These are phyloP conservation scores for Ciona savignyi DNA, from an alignment of 23 tunicate genomes.

Conservation along the genomic window DNA sequence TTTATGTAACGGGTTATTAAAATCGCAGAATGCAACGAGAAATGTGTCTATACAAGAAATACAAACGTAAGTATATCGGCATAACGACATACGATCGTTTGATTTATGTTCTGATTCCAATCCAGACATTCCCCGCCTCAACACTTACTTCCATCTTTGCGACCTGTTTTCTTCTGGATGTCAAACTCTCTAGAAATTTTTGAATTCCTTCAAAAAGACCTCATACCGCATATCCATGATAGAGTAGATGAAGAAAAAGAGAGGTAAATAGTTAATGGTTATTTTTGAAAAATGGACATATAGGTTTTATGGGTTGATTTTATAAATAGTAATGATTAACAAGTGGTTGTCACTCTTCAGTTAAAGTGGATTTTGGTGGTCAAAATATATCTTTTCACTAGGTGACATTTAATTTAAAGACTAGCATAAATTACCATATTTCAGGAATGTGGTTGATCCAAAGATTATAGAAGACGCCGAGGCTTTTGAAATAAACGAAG, in stretches of 20 bases:
- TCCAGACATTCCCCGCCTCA: not conserved
- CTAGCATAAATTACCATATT: too few relatives aligned
- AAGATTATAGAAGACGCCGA: conserved; percentile 27
- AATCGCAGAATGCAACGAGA: conserved; percentile 54
- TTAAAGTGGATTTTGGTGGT: too few relatives aligned
- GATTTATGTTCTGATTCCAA: not conserved
- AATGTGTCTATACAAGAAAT: conserved; percentile 73
- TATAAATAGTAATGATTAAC: too few relatives aligned
- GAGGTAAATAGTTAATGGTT: conserved; percentile 32
- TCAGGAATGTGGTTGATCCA: conserved; percentile 38
- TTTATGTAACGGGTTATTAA: not conserved
- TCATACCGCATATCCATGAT: conserved; percentile 14
- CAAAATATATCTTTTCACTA: too few relatives aligned
- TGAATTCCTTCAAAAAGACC: conserved; percentile 58
- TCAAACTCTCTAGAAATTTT: conserved; percentile 75
- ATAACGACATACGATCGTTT: too few relatives aligned
- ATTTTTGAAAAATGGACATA: too few relatives aligned
- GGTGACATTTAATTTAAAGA: too few relatives aligned
- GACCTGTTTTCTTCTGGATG: conserved; percentile 86
- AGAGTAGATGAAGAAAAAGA: conserved; percentile 48
- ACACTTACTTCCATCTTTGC: conserved; percentile 21
- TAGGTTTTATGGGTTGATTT: too few relatives aligned
- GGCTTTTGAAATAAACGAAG: conserved; percentile 58
- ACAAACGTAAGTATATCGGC: conserved; percentile 74
- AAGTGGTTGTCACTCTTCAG: too few relatives aligned